A percentile compares a stretch with the other conserved stretches of the same genome.
Conservation (phyloP, 2,888 invertebrate genomes). For the Pristionchus arcanus region DNA sequence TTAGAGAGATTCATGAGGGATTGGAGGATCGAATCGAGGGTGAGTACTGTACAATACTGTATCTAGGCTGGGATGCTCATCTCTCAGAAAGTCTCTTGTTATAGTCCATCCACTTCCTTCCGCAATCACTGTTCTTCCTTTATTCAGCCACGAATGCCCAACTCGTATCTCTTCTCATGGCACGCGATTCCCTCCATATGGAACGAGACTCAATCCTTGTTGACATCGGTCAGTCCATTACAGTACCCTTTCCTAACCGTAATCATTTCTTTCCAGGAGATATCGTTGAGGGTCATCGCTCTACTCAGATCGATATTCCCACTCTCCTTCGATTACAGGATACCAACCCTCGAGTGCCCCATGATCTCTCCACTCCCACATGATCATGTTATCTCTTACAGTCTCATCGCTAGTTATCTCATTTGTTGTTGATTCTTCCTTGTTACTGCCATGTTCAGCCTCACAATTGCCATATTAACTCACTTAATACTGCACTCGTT, state of each 20-base stretch:
- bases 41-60: slow-evolving; percentile 67
- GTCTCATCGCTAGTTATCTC: slow-evolving; percentile 23
- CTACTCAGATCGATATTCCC: slow-evolving; percentile 43
- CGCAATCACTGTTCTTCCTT: slow-evolving; percentile 22
- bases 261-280: slow-evolving; percentile 26
- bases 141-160: slow-evolving; percentile 88
- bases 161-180: slow-evolving; percentile 91
- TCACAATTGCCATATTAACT: slow-evolving; percentile 10
- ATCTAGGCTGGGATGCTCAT: slow-evolving; percentile 36
- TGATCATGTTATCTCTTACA: background rate
- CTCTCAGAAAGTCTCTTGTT: slow-evolving; percentile 33
- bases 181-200: slow-evolving; percentile 96
- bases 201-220: slow-evolving; percentile 97
- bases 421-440: slow-evolving; percentile 11
- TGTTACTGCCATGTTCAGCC: background rate
- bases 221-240: slow-evolving; percentile 92
- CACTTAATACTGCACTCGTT: slow-evolving; percentile 1
- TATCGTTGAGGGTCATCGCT: slow-evolving; percentile 49
- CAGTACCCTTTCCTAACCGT: background rate
- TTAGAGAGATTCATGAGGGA: slow-evolving; percentile 95
- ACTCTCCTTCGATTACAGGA: slow-evolving; percentile 40
- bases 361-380: slow-evolving; percentile 53
- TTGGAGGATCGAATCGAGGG: slow-evolving; percentile 93
- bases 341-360: slow-evolving; percentile 23
- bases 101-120: background rate